phyloP scores from a whole-genome alignment of 2,888 invertebrate species.

The Hirudinaria manillensis region DNA sequence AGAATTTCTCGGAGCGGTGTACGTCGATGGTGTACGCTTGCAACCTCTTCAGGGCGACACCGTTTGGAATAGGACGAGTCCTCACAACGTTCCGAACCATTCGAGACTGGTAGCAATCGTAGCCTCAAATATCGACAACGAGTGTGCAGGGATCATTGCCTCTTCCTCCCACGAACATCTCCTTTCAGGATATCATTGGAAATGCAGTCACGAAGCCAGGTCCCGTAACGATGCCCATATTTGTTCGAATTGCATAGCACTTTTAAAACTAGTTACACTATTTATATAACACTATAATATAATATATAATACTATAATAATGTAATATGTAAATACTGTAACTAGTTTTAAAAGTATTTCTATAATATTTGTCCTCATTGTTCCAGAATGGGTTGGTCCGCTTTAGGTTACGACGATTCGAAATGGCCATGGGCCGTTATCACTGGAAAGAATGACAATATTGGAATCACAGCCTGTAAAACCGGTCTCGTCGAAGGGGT shows the following conservation, averaged over 20 bases:
- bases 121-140: not conserved
- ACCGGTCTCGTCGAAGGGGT: not conserved
- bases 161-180: too few species aligned
- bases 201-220: too few species aligned
- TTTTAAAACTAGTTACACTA: too few species aligned
- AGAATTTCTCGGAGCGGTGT: not conserved
- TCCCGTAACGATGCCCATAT: too few species aligned
- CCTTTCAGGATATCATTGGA: too few species aligned
- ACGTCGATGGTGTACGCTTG: not conserved
- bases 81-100: not conserved
- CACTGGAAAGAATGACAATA: conserved; percentile 17
- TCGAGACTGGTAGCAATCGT: not conserved
- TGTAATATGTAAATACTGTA: too few species aligned
- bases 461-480: not conserved
- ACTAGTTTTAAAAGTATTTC: too few species aligned
- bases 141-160: not conserved
- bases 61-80: not conserved
- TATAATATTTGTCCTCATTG: not conserved
- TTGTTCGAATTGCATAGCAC: too few species aligned
- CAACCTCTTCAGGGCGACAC: not conserved
- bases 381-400: conserved; percentile 7
- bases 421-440: conserved; percentile 4
- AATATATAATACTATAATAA: too few species aligned
- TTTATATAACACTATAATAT: too few species aligned
- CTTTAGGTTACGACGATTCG: conserved; percentile 16